Evolutionary conservation across 2,888 invertebrate genomes (phyloP), one percentile per base, ranked within the genome.

Genomic region (Platycheirus rosarum): DNA sequence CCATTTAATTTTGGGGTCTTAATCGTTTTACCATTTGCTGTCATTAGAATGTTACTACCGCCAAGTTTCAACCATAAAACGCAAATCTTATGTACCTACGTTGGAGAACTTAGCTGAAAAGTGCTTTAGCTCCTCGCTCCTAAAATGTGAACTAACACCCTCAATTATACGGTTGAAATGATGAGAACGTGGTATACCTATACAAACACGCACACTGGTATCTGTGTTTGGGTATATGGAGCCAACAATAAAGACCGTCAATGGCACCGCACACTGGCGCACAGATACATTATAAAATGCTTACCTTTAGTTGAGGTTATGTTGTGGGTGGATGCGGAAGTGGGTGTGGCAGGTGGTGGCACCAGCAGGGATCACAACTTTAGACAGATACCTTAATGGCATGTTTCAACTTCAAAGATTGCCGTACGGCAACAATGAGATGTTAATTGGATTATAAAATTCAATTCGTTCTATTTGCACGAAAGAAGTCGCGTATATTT

Each of bases 381-480:
- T 29, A 51, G 53, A 48, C 51, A 70, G 60, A 75, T 53, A 60
- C 80, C 69, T 37, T 66, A 66, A 80, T 80, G 53, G 70, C 40
- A 80, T 80, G 76, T 71, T 66, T 70, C 37, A 66, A 76, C 80
- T 80, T 75, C 80, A 75, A 75, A 76, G 75, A 75, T 75, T 75
- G 57, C 55, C 63, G 26, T 65, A 53, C 65, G 55, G 65, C 70
- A 80, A 75, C 80, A 76, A 80, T 80, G 80, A 80, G 80, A 80
- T 80, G 80, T 80, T 80, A 80, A 80, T 80, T 80, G 65, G 80
- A 80, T 80, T 80, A 76, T 80, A 80, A 80, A 75, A 80, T 80
- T 80, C 80, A 66, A 76, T 80, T 80, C 65, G 80, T 71, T 76
- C 69, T 69, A 70, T 57, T 79, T 68, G 73, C 53, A 40, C 23